Conservation (phyloP, 2,888 invertebrate genomes). For the Nomada goodeniana region DNA sequence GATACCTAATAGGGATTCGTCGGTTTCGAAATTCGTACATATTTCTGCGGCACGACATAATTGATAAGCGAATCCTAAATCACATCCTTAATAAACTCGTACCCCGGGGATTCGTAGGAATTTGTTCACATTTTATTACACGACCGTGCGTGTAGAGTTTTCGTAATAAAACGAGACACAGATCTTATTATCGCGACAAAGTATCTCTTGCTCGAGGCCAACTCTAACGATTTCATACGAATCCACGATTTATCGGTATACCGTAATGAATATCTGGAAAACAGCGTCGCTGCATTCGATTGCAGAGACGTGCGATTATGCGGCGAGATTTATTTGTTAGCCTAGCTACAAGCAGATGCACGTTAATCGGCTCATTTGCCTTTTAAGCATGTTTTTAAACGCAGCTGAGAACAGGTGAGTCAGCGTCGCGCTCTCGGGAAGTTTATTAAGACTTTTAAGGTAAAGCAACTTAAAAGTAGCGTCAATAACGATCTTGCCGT, state of each 20-base stretch:
- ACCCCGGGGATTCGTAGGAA: no score
- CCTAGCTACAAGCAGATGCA: conserved; percentile 18
- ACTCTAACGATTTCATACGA: not conserved
- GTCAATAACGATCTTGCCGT: conserved; percentile 34
- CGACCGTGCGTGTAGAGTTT: not conserved
- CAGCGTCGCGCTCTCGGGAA: conserved; percentile 34
- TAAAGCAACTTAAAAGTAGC: conserved; percentile 42
- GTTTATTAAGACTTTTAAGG: conserved; percentile 53
- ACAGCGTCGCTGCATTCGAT: conserved; percentile 13
- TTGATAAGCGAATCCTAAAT: no score
- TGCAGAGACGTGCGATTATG: conserved; percentile 8
- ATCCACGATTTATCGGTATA: conserved; percentile 4
- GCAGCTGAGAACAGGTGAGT: conserved; percentile 41
- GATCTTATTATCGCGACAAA: not conserved
- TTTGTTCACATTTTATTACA: no score
- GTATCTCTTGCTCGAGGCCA: not conserved
- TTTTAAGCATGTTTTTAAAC: conserved; percentile 48
- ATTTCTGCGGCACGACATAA: no score
- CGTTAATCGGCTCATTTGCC: conserved; percentile 57
- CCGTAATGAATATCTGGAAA: not conserved
- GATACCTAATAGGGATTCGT: no score
- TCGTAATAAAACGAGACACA: not conserved
- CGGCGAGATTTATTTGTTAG: conserved; percentile 44
- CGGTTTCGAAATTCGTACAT: no score
- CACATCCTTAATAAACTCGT: no score